Base-by-base conservation (phyloP, 35 echinoderm and acorn worm genomes). In the Hemicentrotus pulcherrimus region DNA sequence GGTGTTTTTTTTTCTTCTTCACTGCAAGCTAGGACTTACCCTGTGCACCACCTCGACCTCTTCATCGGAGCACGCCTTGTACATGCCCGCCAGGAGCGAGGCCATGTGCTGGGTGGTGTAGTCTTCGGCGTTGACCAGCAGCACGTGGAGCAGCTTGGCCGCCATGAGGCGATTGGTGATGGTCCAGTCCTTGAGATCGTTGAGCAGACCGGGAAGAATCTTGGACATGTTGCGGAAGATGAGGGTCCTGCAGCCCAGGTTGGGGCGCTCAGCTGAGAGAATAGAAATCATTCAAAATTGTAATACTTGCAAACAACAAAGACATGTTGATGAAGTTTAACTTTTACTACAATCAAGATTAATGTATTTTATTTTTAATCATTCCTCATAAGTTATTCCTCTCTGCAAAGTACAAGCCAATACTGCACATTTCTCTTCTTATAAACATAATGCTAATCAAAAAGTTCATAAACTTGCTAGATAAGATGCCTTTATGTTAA, bases 41-140 rank as follows among this genome's bases (percentile, higher is more conserved):
- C 96, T 52, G 47, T 94, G 46, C 1, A 98, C 97, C 45, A 99
- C 96, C 47, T 96, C 96, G 24, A 55, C 22, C 91, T 98, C 98
- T 50, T 99, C 98, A 95, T 99, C 98, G 11, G 55, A 92, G 94
- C 96, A 98, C 47, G 98, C 98, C 90, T 94, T 98, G 95, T 99
- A 99, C 87, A 99, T 96, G 45, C 97, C 96, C 6, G 98, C 92
- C 50, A 99, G 95, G 14, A 99, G 95, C 32, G 96, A 95, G 32
- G 95, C 95, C 94, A 99, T 94, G 94, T 99, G 96, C 88, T 99
- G 98, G 15, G 98, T 99, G 86, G 96, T 98, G 92, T 99, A 94
- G 60, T 99, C 98, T 88, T 99, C 98, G 15, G 97, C 94, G 94
- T 99, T 99, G 46, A 99, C 28, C 0, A 99, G 91, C 14, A 99